These are phyloP conservation scores for Cryptocephalus moraei DNA, from an alignment of 2,888 invertebrate species.

Conservation along the genomic window DNA sequence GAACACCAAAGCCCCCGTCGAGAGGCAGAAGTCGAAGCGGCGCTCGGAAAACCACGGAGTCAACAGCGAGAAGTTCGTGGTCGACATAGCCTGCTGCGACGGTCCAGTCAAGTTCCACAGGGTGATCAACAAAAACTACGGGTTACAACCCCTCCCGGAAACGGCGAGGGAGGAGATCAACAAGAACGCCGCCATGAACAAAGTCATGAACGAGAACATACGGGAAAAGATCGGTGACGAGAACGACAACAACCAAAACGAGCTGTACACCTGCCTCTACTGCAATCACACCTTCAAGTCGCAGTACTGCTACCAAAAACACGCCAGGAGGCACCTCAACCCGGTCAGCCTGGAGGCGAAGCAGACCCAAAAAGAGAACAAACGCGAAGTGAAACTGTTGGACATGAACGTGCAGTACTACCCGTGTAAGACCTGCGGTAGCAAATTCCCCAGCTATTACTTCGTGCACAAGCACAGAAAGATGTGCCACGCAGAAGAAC, in stretches of 20 bases:
- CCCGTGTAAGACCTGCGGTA: constrained; percentile 87
- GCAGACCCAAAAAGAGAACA: constrained; percentile 25
- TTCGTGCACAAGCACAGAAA: constrained; percentile 89
- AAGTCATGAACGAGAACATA: constrained; percentile 37
- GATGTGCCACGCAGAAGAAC: constrained; percentile 66
- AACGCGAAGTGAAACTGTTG: constrained; percentile 52
- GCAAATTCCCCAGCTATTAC: constrained; percentile 87
- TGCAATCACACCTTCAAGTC: constrained; percentile 75
- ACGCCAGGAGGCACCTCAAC: constrained; percentile 58
- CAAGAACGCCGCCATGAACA: constrained; percentile 31
- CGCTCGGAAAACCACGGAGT: constrained; percentile 11
- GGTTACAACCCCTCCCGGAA: constrained; percentile 25
- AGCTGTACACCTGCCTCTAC: constrained; percentile 58
- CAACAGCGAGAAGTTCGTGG: constrained; percentile 47
- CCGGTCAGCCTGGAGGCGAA: constrained; percentile 43
- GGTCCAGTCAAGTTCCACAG: constrained; percentile 81
- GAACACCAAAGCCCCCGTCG: constrained; percentile 3
- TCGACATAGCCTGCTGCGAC: constrained; percentile 86
- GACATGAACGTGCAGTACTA: constrained; percentile 83
- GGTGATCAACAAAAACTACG: constrained; percentile 75
- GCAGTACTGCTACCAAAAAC: constrained; percentile 77
- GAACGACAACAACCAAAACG: constrained; percentile 24
- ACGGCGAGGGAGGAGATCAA: constrained; percentile 22
- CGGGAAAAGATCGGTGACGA: constrained; percentile 26
- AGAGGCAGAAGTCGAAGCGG: constrained; percentile 5